Evolutionary conservation across 1,140 invertebrate species (phyloP), one percentile per base, ranked within the genome.

Genomic region (Cotesia glomerata): DNA sequence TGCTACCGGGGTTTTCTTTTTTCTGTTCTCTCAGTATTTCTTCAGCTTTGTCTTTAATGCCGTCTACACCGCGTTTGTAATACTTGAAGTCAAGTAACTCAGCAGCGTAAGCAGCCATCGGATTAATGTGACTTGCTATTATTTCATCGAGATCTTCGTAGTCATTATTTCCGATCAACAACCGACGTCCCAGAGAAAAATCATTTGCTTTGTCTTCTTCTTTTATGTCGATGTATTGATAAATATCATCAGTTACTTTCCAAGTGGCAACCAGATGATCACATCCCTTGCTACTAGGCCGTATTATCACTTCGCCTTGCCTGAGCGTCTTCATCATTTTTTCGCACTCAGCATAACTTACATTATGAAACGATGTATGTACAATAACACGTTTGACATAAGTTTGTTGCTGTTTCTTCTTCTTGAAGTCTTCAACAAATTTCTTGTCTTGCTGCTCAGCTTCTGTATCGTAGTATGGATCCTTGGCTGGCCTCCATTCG

Each of bases 131-230:
- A 9, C 97, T 91, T 0, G 98, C 97, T 49, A 99, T 96, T 59
- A 99, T 99, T 93, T 99, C 98, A 87, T 99, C 98, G 13, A 99
- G 86, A 88, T 99, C 98, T 89, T 99, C 98, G 87, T 97, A 99
- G 80, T 98, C 95, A 80, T 95, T 95, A 68, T 90, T 92, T 11
- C 92, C 93, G 74, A 98, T 98, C 91, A 92, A 94, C 0, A 99
- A 86, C 74, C 82, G 82, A 75, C 92, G 91, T 32, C 98, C 98
- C 16, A 99, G 86, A 56, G 96, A 97, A 82, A 99, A 99, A 0
- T 93, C 93, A 83, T 99, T 99, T 79, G 97, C 95, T 88, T 99
- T 99, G 8, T 96, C 96, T 84, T 98, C 93, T 87, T 99, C 98
- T 32, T 92, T 88, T 0, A 99, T 92, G 82, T 98, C 97, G 67